These are phyloP conservation scores for Haliclystus octoradiatus DNA, from an alignment of 30 jellyfish, hydroid and myxozoan species.

Conservation along the genomic window DNA sequence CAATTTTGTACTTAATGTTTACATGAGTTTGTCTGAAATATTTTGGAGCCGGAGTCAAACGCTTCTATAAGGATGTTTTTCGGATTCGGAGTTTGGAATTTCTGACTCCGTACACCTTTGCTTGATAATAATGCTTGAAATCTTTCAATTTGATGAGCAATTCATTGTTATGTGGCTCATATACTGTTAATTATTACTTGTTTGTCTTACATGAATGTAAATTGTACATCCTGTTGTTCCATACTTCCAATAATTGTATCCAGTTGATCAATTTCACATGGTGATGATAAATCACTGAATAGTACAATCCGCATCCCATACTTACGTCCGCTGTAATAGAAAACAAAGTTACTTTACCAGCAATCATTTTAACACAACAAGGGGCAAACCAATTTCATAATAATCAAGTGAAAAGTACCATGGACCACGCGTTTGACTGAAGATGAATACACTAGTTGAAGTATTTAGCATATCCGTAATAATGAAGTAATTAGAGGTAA, in stretches of 20 bases:
- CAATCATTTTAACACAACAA: background rate
- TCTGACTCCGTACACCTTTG: too few relatives aligned
- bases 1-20: too few relatives aligned
- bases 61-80: too few relatives aligned
- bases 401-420: too few relatives aligned
- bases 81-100: too few relatives aligned
- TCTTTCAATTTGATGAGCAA: too few relatives aligned
- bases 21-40: too few relatives aligned
- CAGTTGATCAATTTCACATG: conserved; percentile 41
- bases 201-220: conserved; percentile 75
- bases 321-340: conserved; percentile 61
- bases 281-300: conserved; percentile 59
- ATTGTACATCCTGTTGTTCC: conserved; percentile 40
- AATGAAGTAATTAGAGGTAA: background rate
- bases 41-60: too few relatives aligned
- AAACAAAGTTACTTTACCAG: background rate
- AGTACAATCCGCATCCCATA: conserved; percentile 50
- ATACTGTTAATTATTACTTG: too few relatives aligned
- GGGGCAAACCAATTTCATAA: too few relatives aligned
- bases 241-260: conserved; percentile 38
- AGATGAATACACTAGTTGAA: background rate
- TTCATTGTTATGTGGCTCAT: too few relatives aligned
- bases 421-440: background rate
- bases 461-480: background rate
- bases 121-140: too few relatives aligned